A percentile compares a stretch with the other conserved stretches of the same genome.
Conservation (phyloP, 2,113 vertebrate species). For the Leucosticte australis region DNA sequence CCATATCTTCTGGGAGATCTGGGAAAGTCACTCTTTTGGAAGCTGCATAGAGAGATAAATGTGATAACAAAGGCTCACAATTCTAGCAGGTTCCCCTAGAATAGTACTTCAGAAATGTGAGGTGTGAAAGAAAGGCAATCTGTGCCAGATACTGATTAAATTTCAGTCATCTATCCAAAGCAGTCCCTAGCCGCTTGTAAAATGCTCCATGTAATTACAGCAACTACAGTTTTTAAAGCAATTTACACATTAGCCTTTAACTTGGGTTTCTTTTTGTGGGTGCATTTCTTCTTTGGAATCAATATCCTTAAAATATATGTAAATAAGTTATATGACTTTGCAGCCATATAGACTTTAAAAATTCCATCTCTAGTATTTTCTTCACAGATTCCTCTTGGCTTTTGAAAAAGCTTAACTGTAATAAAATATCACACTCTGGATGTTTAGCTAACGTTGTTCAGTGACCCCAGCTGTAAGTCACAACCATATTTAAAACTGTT, state of each 20-base stretch:
- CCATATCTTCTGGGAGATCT: slow-evolving; percentile 15
- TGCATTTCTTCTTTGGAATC: slow-evolving; percentile 75
- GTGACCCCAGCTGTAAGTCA: slow-evolving; percentile 54
- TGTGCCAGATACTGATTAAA: slow-evolving; percentile 78
- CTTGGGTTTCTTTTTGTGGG: slow-evolving; percentile 67
- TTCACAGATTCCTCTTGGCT: slow-evolving; percentile 62
- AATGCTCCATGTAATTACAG: slow-evolving; percentile 80
- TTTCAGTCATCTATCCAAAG: slow-evolving; percentile 79
- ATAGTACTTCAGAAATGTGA: slow-evolving; percentile 65
- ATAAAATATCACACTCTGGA: slow-evolving; percentile 70
- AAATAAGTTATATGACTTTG: slow-evolving; percentile 71
- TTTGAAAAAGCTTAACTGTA: slow-evolving; percentile 72
- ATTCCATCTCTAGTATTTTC: slow-evolving; percentile 63
- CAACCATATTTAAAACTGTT: slow-evolving; percentile 65
- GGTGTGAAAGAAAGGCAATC: slow-evolving; percentile 67
- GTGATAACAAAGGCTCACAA: slow-evolving; percentile 61
- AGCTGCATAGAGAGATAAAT: slow-evolving; percentile 57
- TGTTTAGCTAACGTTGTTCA: slow-evolving; percentile 58
- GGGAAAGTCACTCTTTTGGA: slow-evolving; percentile 37
- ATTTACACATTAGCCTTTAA: slow-evolving; percentile 78
- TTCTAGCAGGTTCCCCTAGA: slow-evolving; percentile 64
- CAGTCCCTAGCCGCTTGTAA: slow-evolving; percentile 77
- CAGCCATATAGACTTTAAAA: slow-evolving; percentile 68
- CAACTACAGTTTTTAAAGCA: slow-evolving; percentile 77
- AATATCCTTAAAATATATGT: slow-evolving; percentile 72